These are phyloP conservation scores for Shinisaurus crocodilurus DNA, from an alignment of 2,113 vertebrate species.

Conservation along the genomic window DNA sequence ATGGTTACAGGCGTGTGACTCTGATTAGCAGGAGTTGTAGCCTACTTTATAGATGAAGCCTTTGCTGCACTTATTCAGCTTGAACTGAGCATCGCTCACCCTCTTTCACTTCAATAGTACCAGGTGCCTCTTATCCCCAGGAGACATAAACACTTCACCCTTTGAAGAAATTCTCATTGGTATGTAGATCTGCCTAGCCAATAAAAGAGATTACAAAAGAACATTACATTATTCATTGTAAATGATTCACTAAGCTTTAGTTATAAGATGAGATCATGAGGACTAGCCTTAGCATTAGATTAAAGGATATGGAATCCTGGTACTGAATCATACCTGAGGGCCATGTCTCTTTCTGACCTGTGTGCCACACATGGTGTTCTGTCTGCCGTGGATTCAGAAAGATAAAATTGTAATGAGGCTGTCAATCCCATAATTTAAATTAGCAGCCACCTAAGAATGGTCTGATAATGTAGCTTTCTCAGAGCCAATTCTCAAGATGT, in stretches of 20 bases:
- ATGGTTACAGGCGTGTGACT: not conserved
- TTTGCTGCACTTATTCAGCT: not conserved
- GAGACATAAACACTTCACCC: not conserved
- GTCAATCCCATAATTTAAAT: not conserved
- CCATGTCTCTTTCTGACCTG: not conserved
- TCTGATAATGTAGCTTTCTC: not conserved
- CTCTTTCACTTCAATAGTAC: not conserved
- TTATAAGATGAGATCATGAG: conserved; percentile 20
- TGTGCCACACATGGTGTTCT: not conserved
- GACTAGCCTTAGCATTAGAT: conserved; percentile 1
- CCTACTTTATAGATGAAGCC: too few species aligned
- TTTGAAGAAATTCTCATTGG: not conserved
- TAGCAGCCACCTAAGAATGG: not conserved
- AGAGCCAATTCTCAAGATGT: not conserved
- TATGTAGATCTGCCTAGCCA: not conserved
- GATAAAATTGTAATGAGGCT: not conserved
- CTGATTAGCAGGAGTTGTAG: not conserved
- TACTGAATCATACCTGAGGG: not conserved
- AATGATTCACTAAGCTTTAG: conserved; percentile 3
- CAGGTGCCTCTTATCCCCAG: not conserved
- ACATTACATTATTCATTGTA: conserved; percentile 12
- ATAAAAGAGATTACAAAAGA: not conserved
- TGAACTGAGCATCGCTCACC: not conserved
- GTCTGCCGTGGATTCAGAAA: not conserved
- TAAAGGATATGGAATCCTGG: not conserved